Evolutionary conservation across 2,113 vertebrate genomes (phyloP).

Genomic region (Smithornis capensis): DNA sequence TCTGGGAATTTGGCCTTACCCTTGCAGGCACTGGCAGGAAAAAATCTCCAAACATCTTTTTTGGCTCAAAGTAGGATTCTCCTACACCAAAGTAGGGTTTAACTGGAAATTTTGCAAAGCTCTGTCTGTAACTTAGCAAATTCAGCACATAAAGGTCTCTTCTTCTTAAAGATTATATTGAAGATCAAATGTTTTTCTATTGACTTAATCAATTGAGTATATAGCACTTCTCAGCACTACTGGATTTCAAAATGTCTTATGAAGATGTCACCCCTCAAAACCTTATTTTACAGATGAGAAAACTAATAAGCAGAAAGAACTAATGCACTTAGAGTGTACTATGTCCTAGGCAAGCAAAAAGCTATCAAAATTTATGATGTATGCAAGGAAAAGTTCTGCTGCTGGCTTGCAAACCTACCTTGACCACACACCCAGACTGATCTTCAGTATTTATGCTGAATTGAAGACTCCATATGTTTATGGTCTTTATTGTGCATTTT

Average conservation of each 20-base stretch:
- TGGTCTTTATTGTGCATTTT: not conserved
- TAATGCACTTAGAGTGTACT: not conserved
- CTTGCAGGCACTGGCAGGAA: not conserved
- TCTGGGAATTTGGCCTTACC: not conserved
- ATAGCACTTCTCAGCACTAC: not conserved
- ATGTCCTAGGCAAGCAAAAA: not conserved
- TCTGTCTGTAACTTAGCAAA: not conserved
- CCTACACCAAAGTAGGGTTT: not conserved
- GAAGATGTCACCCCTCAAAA: not conserved
- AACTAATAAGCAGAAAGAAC: not conserved
- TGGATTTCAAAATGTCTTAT: not conserved
- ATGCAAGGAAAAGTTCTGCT: not conserved
- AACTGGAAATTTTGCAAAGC: not conserved
- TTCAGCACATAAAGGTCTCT: not conserved
- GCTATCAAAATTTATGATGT: not conserved
- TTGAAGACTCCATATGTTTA: not conserved
- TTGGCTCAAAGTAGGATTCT: not conserved
- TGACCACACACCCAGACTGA: not conserved
- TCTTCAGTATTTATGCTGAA: constrained; percentile 3
- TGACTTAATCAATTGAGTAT: not conserved
- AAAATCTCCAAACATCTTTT: not conserved
- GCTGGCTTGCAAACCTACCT: not conserved
- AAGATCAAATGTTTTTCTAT: not conserved
- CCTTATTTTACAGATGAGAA: not conserved
- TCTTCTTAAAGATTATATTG: not conserved